Evolutionary conservation across 2,113 vertebrate species (phyloP), one percentile per base, ranked within the genome.

Genomic region (Tachuris rubrigastra): DNA sequence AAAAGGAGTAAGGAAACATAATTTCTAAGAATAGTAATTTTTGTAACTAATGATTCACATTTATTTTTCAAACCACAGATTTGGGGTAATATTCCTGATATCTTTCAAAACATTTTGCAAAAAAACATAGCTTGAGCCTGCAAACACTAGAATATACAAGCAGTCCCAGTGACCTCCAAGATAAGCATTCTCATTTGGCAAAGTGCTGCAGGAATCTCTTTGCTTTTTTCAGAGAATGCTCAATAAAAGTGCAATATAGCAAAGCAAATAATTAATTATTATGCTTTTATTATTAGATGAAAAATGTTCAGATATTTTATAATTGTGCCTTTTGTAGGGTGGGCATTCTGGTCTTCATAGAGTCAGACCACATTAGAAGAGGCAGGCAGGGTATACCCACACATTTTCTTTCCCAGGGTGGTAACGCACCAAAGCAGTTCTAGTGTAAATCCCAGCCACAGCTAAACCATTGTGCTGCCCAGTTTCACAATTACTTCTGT

Each of bases 211-310:
- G 68, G 65, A 74, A 74, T 74, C 44, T 50, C 74, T 68, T 31
- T 74, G 60, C 79, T 60, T 81, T 66, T 33, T 71, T 42, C 53
- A 41, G 58, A 96, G 83, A 96, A 86, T 9, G 62, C 75, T 91
- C 71, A 90, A 50, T 93, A 20, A 94, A 95, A 93, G 90, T 96
- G 95, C 92, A 94, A 94, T 69, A 71, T 14, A 94, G 52, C 63
- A 52, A 91, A 92, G 66, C 59, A 94, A 92, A 79, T 46, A 72
- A 73, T 79, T 69, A 27, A 82, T 92, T 39, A 58, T 82, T 78
- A 82, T 37, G 50, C 42, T 74, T 79, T 81, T 49, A 53, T 89
- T 82, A 84, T 56, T 68, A n/a, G 68, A 81, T 89, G 35, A 81
- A 89, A 93, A 71, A 49, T 46, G 49, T 58, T 89, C 86, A 80